Evolutionary conservation across 2,888 invertebrate species (phyloP), one percentile per base, ranked within the genome.

Genomic region (Plagodis dolabraria): DNA sequence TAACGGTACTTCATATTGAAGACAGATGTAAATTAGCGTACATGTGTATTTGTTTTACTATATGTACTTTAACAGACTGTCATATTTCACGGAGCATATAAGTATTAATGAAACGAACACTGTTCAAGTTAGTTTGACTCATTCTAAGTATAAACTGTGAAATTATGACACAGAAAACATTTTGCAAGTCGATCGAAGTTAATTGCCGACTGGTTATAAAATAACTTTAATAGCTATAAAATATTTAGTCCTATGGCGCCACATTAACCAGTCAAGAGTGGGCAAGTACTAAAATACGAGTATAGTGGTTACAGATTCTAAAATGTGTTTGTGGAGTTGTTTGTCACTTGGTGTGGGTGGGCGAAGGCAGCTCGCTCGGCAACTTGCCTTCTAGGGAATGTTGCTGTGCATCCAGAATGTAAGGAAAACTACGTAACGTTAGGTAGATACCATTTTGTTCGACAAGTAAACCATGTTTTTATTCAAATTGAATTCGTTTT

Each of bases 371-470:
- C 81, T 75, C 73, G 74, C 76, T 68, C 71, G 79, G 74, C 87
- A 71, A 83, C 83, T 73, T 82, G 77, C 92, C 91, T 81, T 92
- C 69, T 90, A 91, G 80, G 91, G 92, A 87, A 91, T 84, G 84
- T 89, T 83, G 90, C 69, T 77, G 76, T 79, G 80, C 79, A 85
- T 83, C 82, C 86, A 77, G 76, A 76, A 64, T 71, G 72, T 77
- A 76, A 78, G 82, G 80, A 81, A 84, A 83, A 77, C 75, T 70
- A 69, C 69, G 69, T 73, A 76, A 75, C 68, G 59, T 62, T 60
- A 52, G 53, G 53, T 53, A 22, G 22, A 22, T 46, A 53, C 9
- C 8, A 36, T 52, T 57, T 33, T 45, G 44, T 53, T 42, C 48
- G 50, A 42, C 10, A 42, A 8, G 9, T 36, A 36, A 36, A 8